A percentile compares a stretch with the other conserved stretches of the same genome.
Conservation (phyloP, 2,888 invertebrate species). For the Cecidostiba fungosa region DNA sequence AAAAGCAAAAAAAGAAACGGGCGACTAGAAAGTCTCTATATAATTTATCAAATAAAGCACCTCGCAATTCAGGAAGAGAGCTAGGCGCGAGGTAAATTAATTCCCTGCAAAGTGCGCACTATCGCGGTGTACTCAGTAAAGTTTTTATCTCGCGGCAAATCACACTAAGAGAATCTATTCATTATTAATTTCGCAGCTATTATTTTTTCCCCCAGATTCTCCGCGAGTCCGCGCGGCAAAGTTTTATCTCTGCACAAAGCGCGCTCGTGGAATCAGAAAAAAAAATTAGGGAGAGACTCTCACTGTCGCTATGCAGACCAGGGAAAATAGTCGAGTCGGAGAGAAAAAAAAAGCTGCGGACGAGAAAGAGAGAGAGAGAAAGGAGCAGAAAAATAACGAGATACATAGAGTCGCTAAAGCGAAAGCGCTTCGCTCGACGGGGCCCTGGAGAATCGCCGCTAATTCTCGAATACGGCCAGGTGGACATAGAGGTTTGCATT, state of each 20-base stretch:
- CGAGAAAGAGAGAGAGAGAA: constrained; percentile 24
- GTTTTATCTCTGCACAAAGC: constrained; percentile 49
- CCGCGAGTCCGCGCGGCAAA: constrained; percentile 9
- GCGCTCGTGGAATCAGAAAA: constrained; percentile 41
- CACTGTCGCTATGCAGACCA: background rate
- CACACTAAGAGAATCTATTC: constrained; percentile 29
- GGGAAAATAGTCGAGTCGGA: constrained; percentile 23
- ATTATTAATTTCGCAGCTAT: constrained; percentile 48
- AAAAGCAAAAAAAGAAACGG: background rate
- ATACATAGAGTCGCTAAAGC: constrained; percentile 60
- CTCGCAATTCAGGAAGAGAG: background rate
- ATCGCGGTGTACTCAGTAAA: constrained; percentile 7
- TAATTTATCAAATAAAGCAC: background rate
- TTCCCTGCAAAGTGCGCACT: constrained; percentile 5
- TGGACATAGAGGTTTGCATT: constrained; percentile 69
- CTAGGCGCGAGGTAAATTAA: background rate
- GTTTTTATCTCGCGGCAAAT: constrained; percentile 15
- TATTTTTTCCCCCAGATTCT: constrained; percentile 46
- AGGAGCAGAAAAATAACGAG: constrained; percentile 61
- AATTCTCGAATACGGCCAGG: constrained; percentile 69
- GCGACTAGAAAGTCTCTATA: background rate
- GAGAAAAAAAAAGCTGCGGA: constrained; percentile 30
- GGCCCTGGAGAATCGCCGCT: constrained; percentile 71
- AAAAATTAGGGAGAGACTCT: constrained; percentile 45
- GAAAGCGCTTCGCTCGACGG: constrained; percentile 64